Evolutionary conservation across 1,140 invertebrate genomes (phyloP).

Genomic region (Lucilia sericata): DNA sequence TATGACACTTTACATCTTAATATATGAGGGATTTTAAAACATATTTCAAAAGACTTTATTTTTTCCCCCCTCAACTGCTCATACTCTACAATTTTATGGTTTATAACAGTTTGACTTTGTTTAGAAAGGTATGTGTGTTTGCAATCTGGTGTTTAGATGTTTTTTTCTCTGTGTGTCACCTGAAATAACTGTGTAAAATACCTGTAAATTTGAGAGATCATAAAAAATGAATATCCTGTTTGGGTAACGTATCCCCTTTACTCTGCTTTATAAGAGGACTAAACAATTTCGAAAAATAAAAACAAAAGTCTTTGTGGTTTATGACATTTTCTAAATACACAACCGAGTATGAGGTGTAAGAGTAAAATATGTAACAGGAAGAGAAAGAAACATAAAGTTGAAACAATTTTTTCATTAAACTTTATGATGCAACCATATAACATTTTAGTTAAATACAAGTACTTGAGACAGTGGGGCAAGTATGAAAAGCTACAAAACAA

Average conservation of each 20-base stretch:
- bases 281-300: neutral
- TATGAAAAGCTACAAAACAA: too few relatives aligned
- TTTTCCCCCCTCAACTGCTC: neutral
- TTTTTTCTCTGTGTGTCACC: neutral
- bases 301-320: constrained; percentile 30
- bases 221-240: constrained; percentile 22
- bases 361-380: neutral
- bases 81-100: neutral
- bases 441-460: constrained; percentile 34
- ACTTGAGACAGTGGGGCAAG: neutral
- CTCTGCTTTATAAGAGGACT: neutral
- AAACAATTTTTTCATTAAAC: constrained; percentile 43
- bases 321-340: neutral
- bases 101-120: constrained; percentile 31
- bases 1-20: constrained; percentile 11
- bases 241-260: neutral
- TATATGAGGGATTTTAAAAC: constrained; percentile 12
- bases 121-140: neutral
- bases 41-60: neutral
- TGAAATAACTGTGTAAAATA: constrained; percentile 6
- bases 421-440: constrained; percentile 32
- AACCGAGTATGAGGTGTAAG: neutral
- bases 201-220: constrained; percentile 42
- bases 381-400: constrained; percentile 17
- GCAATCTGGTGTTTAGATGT: neutral